Conservation (phyloP, 2,113 vertebrate genomes). For the Columbina picui region DNA sequence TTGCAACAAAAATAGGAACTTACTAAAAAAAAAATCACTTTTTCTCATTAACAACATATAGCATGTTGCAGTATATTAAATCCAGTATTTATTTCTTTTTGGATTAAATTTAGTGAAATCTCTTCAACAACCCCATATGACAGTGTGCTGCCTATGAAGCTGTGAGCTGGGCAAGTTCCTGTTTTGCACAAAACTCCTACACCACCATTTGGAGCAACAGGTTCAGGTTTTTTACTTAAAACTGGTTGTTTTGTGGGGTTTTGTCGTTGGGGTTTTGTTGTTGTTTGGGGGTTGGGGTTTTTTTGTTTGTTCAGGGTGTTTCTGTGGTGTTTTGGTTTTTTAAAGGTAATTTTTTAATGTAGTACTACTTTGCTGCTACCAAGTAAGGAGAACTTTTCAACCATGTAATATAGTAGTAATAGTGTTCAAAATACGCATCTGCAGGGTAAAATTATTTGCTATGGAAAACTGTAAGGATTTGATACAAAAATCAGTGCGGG, state of each 20-base stretch:
- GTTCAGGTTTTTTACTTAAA: background rate
- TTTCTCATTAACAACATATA: background rate
- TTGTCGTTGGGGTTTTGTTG: background rate
- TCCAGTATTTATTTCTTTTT: background rate
- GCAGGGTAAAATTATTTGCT: background rate
- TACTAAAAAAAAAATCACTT: accelerated
- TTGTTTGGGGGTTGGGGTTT: too few relatives aligned
- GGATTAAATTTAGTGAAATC: background rate
- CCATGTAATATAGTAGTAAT: accelerated
- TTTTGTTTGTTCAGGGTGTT: background rate
- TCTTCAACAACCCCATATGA: accelerated
- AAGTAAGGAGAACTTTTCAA: background rate
- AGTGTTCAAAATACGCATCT: background rate
- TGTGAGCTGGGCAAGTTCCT: background rate
- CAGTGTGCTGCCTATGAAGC: accelerated
- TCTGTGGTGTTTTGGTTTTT: background rate
- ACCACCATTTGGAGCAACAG: background rate
- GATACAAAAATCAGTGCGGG: background rate
- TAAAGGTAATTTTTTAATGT: background rate
- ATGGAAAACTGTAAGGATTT: background rate
- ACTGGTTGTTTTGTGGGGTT: too few relatives aligned
- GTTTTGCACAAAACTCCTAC: background rate
- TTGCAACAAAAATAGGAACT: background rate
- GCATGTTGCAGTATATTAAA: background rate
- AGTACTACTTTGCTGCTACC: background rate